Percentiles rank a stretch among this genome's conserved stretches.
phyloP scores from a whole-genome alignment of 2,797 vertebrate genomes.

The Myoxocephalus aenaeus region DNA sequence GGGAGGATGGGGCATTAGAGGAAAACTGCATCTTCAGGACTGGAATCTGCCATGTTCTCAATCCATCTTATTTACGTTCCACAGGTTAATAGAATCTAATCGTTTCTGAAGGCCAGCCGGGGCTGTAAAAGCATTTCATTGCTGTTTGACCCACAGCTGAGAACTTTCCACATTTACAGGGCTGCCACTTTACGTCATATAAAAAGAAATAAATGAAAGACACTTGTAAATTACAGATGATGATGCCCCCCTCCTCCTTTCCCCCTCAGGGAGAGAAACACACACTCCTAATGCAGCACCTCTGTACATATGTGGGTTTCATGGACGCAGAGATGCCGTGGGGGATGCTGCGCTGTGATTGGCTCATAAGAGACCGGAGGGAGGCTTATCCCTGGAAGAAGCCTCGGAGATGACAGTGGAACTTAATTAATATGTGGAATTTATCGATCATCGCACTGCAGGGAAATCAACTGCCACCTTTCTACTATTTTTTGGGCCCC shows the following conservation, averaged over 20 bases:
- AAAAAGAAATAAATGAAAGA: slow-evolving; percentile 57
- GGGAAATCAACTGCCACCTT: slow-evolving; percentile 78
- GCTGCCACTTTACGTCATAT: slow-evolving; percentile 42
- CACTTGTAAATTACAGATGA: slow-evolving; percentile 56
- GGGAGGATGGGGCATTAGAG: slow-evolving; percentile 21
- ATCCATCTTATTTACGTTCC: slow-evolving; percentile 50
- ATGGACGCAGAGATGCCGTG: slow-evolving; percentile 23
- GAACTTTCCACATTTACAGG: slow-evolving; percentile 51
- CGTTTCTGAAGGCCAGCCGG: slow-evolving; percentile 43
- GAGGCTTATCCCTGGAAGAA: slow-evolving; percentile 49
- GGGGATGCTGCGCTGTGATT: slow-evolving; percentile 37
- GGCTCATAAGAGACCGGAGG: slow-evolving; percentile 44
- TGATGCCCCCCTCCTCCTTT: neutral
- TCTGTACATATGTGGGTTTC: slow-evolving; percentile 43
- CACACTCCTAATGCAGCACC: slow-evolving; percentile 20
- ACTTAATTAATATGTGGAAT: slow-evolving; percentile 83
- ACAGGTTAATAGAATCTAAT: slow-evolving; percentile 57
- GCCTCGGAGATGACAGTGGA: slow-evolving; percentile 72
- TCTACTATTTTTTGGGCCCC: slow-evolving; percentile 54
- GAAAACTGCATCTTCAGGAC: slow-evolving; percentile 33
- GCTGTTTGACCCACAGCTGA: slow-evolving; percentile 51
- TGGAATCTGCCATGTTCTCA: slow-evolving; percentile 35
- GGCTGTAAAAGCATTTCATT: slow-evolving; percentile 55
- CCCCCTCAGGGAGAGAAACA: neutral
- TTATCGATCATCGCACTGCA: slow-evolving; percentile 79